These are phyloP conservation scores for Amphibalanus amphitrite DNA, from an alignment of 1,140 invertebrate genomes.

Conservation along the genomic window DNA sequence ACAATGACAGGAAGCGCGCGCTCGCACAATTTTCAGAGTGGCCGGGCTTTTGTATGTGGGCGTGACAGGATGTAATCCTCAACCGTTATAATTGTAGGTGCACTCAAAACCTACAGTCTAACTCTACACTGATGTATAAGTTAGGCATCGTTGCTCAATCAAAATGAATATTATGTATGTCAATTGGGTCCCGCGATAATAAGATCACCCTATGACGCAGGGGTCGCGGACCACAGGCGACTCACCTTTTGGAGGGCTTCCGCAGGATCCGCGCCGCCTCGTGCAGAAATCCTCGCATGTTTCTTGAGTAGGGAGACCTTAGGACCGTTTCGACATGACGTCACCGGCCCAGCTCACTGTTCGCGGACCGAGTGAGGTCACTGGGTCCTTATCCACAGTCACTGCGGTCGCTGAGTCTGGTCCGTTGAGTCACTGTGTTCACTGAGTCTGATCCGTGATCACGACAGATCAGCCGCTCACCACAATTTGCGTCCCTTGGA, in stretches of 20 bases:
- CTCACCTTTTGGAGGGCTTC: not conserved
- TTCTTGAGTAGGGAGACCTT: not conserved
- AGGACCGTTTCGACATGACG: not conserved
- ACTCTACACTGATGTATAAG: too few relatives aligned
- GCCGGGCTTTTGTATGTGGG: not conserved
- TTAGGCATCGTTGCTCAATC: too few relatives aligned
- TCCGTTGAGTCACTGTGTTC: not conserved
- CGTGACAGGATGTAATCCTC: not conserved
- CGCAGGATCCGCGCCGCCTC: not conserved
- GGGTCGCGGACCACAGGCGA: not conserved
- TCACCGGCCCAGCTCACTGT: not conserved
- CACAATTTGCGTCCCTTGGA: too few relatives aligned
- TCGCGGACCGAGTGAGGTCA: not conserved
- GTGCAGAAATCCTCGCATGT: not conserved
- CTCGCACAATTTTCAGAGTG: not conserved
- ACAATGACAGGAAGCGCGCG: not conserved
- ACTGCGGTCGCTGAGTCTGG: not conserved
- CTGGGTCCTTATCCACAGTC: too few relatives aligned
- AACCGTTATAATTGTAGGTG: too few relatives aligned
- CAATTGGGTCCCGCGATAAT: too few relatives aligned
- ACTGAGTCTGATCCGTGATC: too few relatives aligned
- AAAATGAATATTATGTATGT: too few relatives aligned
- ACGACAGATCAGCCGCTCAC: too few relatives aligned
- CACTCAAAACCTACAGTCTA: too few relatives aligned
- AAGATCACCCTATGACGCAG: too few relatives aligned